phyloP scores from a whole-genome alignment of 2,797 vertebrate genomes.

The Emys orbicularis region DNA sequence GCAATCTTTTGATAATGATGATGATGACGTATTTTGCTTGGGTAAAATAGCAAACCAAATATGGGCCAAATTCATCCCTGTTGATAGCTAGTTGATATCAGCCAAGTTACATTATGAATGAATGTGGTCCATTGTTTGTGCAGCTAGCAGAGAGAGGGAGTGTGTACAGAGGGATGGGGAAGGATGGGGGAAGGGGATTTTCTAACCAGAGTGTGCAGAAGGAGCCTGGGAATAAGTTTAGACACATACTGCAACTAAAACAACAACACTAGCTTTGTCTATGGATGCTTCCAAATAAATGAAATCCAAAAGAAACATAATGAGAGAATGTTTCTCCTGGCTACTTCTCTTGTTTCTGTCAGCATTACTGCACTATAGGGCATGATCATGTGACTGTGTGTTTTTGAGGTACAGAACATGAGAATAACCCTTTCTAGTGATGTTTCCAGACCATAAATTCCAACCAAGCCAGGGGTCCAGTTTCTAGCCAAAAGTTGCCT shows the following conservation, averaged over 20 bases:
- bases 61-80: conserved; percentile 35
- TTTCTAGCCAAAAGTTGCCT: conserved; percentile 70
- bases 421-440: conserved; percentile 60
- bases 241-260: conserved; percentile 72
- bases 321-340: conserved; percentile 64
- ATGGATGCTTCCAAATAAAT: conserved; percentile 72
- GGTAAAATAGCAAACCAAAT: conserved; percentile 44
- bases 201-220: conserved; percentile 56
- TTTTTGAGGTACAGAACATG: conserved; percentile 49
- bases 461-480: conserved; percentile 62
- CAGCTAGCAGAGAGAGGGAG: conserved; percentile 38
- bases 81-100: conserved; percentile 59
- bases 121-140: conserved; percentile 67
- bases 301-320: conserved; percentile 75
- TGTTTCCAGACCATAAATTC: conserved; percentile 72
- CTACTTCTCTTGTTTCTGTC: conserved; percentile 40
- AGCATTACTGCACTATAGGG: conserved; percentile 20
- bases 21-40: conserved; percentile 31
- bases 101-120: conserved; percentile 48
- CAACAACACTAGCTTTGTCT: conserved; percentile 68
- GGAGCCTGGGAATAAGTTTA: conserved; percentile 50
- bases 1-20: conserved; percentile 11
- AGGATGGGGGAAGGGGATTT: conserved; percentile 60
- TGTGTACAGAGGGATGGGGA: conserved; percentile 51
- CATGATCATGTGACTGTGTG: conserved; percentile 43